Evolutionary conservation across 2,888 invertebrate species (phyloP), one percentile per base, ranked within the genome.

Genomic region (Omphaloscelis lunosa): DNA sequence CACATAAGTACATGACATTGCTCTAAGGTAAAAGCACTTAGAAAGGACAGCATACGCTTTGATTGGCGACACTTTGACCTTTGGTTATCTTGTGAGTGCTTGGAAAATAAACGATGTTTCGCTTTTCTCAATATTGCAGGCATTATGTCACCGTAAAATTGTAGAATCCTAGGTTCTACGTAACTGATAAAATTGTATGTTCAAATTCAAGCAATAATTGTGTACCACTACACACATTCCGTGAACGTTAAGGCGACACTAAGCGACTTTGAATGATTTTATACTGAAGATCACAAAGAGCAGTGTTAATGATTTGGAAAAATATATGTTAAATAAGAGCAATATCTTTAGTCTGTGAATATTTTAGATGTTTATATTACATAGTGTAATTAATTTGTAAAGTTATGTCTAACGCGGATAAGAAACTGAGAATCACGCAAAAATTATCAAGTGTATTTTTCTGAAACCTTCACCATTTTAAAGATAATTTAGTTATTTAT

Each of bases 11-110:
- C 69, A 81, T 72, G 79, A 76, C 48, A 74, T 66, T 79, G 67
- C 76, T 72, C 70, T 76, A 66, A 80, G 75, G 75, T 80, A 79
- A 84, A 84, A 78, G 67, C 77, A 78, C 70, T 82, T 75, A 67
- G 74, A 77, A 77, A 75, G 73, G 75, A 73, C 66, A 71, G 75
- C 72, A 78, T 45, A 75, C 58, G 59, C 61, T 76, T 79, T 78
- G 58, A 80, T 75, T 70, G 74, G 61, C 63, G 41, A 48, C 77
- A 76, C 56, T 80, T 86, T 80, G 80, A 78, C 84, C 86, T 78
- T 83, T 75, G 65, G 45, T 63, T 48, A 73, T n/a, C 48, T 72
- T 68, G 41, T 27, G 45, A 80, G 72, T 63, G 65, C 48, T 69
- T 39, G 39, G 27, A 53, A 72, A 70, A 79, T 75, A 62, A 69